A percentile compares a stretch with the other conserved stretches of the same genome.
Evolutionary conservation across 1,140 invertebrate genomes (phyloP).

Genomic region (Steinernema khuongi): DNA sequence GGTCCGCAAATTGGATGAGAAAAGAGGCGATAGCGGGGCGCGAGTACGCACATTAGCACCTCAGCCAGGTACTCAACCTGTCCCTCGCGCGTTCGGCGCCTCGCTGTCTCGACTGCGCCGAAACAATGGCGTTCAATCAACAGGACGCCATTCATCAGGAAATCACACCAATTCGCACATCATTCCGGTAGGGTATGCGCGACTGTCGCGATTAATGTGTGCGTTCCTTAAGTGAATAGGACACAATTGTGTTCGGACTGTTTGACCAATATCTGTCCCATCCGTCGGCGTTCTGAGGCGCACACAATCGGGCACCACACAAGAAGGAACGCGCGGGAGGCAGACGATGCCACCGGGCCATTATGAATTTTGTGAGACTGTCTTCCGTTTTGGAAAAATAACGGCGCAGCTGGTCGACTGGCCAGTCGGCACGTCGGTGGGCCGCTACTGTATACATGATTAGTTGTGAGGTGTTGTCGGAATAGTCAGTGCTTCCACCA

Average conservation of each 20-base stretch:
- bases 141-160: conserved; percentile 8
- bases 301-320: not conserved
- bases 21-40: not conserved
- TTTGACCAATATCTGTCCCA: not conserved
- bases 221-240: not conserved
- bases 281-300: not conserved
- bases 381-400: not conserved
- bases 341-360: not conserved
- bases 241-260: not conserved
- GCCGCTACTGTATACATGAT: not conserved
- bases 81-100: not conserved
- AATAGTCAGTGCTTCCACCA: too few species aligned
- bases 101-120: not conserved
- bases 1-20: not conserved
- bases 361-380: not conserved
- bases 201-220: conserved; percentile 9
- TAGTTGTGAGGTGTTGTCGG: too few species aligned
- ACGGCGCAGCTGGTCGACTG: not conserved
- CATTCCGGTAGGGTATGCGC: conserved; percentile 1
- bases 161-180: not conserved
- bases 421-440: not conserved
- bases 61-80: not conserved
- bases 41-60: conserved; percentile 8
- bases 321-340: not conserved
- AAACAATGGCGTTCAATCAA: conserved; percentile 15